These are phyloP conservation scores for Danaus melanippus DNA, from an alignment of 1,140 invertebrate species.

Conservation along the genomic window DNA sequence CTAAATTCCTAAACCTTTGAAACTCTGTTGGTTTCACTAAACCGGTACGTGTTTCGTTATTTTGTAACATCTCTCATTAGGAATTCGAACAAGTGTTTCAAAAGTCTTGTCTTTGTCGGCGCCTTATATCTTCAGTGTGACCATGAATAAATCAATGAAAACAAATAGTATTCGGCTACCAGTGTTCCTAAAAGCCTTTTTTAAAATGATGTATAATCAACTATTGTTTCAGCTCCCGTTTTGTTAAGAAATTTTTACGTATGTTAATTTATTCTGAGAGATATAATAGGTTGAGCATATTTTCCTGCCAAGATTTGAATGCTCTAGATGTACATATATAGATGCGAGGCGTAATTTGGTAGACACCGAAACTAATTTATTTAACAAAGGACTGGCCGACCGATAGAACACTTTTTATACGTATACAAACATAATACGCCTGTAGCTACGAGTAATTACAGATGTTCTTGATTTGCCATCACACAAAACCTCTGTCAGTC, in stretches of 20 bases:
- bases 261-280: constrained; percentile 62
- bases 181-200: constrained; percentile 63
- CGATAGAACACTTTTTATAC: constrained; percentile 65
- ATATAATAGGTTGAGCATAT: constrained; percentile 67
- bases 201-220: constrained; percentile 51
- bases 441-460: constrained; percentile 54
- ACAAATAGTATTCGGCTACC: constrained; percentile 68
- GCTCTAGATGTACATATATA: constrained; percentile 54
- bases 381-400: constrained; percentile 70
- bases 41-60: constrained; percentile 48
- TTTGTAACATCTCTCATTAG: constrained; percentile 61
- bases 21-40: constrained; percentile 50
- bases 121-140: constrained; percentile 53
- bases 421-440: constrained; percentile 64
- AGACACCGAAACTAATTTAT: constrained; percentile 75
- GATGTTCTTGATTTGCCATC: constrained; percentile 41
- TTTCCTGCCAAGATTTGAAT: constrained; percentile 53
- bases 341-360: constrained; percentile 72
- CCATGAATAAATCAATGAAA: constrained; percentile 72
- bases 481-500: constrained; percentile 3
- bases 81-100: constrained; percentile 59
- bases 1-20: constrained; percentile 43
- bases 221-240: constrained; percentile 60
- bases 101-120: constrained; percentile 56
- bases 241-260: constrained; percentile 48